Base-by-base conservation (phyloP, 2,113 vertebrate species). In the Vidua chalybeata region DNA sequence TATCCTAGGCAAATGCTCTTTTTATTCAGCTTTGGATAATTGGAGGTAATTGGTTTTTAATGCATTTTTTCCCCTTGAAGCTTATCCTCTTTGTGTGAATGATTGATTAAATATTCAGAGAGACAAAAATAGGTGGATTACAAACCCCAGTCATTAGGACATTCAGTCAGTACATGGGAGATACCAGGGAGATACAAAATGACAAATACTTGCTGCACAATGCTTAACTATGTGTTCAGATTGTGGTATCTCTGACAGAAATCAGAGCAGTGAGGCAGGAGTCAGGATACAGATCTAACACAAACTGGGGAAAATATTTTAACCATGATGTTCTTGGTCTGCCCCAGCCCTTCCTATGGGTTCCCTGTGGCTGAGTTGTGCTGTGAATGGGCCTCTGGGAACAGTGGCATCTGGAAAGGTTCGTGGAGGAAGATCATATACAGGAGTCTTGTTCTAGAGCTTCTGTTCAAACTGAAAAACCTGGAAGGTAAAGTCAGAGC, bases 341-440 rank as follows among this genome's bases (percentile, higher is more conserved):
- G 28, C 28, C 24, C 7, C n/a, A 72, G 71, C 49, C 19, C 9
- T 87, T 78, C 13, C 17, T 68, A 6, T 0, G 2, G 15, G 21
- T 64, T 82, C 8, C 7, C 12, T 61, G 35, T 41, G 54, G 27
- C 28, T 0, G 0, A 23, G 21, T 4, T 39, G 35, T 80, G 61
- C 43, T 74, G 51, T n/a, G 15, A 78, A 26, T 26, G 43, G 68
- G 17, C 33, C 21, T 82, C 28, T 4, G 4, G 37, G 41, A 73
- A 3, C 0, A 1, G 17, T 1, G 1, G 48, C 59, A 43, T 71
- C 16, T 74, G 45, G 55, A 23, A 39, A 48, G 55, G 46, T 19
- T 19, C 39, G 21, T 17, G 7, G 52, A n/a, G n/a, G 16, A 4
- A 71, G 51, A 26, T 37, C 2, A 0, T 31, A 24, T 0, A 0